Conservation (phyloP, 2,888 invertebrate species). For the Rhodophaea formosa region DNA sequence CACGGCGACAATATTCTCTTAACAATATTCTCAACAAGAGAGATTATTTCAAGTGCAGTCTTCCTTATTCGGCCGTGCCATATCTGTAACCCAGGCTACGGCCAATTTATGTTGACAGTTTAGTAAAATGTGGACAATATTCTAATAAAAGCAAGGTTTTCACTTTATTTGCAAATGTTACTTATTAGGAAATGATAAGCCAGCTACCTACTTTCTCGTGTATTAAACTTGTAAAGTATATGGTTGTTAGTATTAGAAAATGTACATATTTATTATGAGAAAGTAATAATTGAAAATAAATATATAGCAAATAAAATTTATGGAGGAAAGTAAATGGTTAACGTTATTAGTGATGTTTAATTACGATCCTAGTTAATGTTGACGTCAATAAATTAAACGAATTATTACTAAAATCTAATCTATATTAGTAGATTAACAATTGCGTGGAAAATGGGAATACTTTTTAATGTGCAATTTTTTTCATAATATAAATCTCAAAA, state of each 20-base stretch:
- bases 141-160: slow-evolving; percentile 17
- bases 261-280: neutral
- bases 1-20: slow-evolving; percentile 47
- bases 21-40: slow-evolving; percentile 45
- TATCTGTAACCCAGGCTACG: slow-evolving; percentile 40
- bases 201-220: neutral
- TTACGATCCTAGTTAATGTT: no score
- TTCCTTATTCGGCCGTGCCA: slow-evolving; percentile 51
- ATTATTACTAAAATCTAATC: no score
- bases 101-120: slow-evolving; percentile 34
- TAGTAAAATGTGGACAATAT: slow-evolving; percentile 30
- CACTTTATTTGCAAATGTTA: slow-evolving; percentile 20
- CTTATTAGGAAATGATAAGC: neutral
- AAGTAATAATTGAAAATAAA: neutral
- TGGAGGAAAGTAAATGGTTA: no score
- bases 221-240: neutral
- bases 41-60: slow-evolving; percentile 68
- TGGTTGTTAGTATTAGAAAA: neutral
- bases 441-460: no score
- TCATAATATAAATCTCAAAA: no score
- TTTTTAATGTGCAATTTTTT: no score
- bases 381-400: no score
- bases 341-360: no score
- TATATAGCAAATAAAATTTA: no score
- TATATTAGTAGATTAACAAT: no score